phyloP scores from a whole-genome alignment of 2,113 vertebrate genomes.

The Lepus europaeus region DNA sequence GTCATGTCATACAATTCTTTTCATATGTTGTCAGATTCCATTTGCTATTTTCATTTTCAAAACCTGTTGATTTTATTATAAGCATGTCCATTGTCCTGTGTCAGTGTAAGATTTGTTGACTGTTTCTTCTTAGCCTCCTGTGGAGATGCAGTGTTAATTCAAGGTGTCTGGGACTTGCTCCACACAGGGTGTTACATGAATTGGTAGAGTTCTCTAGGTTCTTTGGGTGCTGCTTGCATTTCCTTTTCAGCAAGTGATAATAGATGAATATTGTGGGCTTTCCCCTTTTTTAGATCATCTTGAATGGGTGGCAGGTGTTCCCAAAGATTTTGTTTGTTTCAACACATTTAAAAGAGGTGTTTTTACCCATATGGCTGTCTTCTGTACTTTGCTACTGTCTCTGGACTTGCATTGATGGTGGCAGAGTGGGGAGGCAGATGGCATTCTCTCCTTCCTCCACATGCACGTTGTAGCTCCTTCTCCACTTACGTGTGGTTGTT shows the following conservation, averaged over 20 bases:
- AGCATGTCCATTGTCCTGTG: too few species aligned
- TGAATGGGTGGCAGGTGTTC: background rate
- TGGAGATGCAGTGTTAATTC: background rate
- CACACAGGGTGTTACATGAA: background rate
- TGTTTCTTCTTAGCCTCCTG: background rate
- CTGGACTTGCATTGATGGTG: background rate
- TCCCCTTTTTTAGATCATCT: background rate
- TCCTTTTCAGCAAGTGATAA: background rate
- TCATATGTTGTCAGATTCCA: background rate
- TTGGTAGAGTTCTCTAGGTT: background rate
- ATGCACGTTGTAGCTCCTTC: background rate
- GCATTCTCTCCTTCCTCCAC: background rate
- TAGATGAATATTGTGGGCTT: background rate
- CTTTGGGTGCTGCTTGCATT: background rate
- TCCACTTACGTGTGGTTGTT: background rate
- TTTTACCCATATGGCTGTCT: background rate
- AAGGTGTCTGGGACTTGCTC: background rate
- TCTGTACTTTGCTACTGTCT: background rate
- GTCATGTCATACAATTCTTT: background rate
- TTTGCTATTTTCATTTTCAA: background rate
- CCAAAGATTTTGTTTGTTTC: background rate
- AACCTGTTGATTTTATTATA: background rate
- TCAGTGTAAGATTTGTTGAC: background rate
- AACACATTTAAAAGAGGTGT: too few species aligned
- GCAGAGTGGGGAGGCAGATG: too few species aligned